Evolutionary conservation across 2,888 invertebrate species (phyloP), one percentile per base, ranked within the genome.

Genomic region (Sarcophaga subvicina): DNA sequence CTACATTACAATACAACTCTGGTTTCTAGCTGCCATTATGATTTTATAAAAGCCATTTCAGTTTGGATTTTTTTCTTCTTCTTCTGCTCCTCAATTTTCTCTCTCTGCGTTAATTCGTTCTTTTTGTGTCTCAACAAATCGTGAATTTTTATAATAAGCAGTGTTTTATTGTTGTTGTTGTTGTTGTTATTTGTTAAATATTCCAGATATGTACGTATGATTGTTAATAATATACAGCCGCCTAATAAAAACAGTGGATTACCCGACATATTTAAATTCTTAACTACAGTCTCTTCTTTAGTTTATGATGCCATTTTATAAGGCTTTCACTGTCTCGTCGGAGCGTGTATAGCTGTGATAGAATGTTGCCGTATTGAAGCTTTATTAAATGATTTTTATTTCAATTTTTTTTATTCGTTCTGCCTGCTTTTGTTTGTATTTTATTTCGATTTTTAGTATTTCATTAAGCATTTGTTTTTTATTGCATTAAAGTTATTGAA

Each of bases 1-100:
- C 37, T 37, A 54, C 14, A 14, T 2, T 49, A 49, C 2, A 37
- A 37, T 75, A 72, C 80, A 91, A 91, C 91, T 91, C 91, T 92
- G 91, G 92, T 91, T 92, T 91, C 92, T 91, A 91, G 92, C 92
- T 92, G 92, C 92, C 92, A 92, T 92, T 92, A 92, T 92, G 92
- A 91, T 92, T 92, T 92, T 87, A 91, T 90, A 92, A 92, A 92
- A 92, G 91, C 92, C 92, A 91, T 91, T 91, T 91, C 88, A 89
- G 84, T 75, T 83, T 64, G 54, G 10, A 14, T 54, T 54, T 54
- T 2, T 54, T 54, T 14, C 14, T 14, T 54, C 14, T 4, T 14
- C 2, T 54, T 54, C 54, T 54, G 8, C 54, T 54, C 0, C 54
- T 14, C 54, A 12, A 54, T 49, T 49, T 1, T 12, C 27, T 27